Base-by-base conservation (phyloP, 2,888 invertebrate genomes). In the Metellina segmentata region DNA sequence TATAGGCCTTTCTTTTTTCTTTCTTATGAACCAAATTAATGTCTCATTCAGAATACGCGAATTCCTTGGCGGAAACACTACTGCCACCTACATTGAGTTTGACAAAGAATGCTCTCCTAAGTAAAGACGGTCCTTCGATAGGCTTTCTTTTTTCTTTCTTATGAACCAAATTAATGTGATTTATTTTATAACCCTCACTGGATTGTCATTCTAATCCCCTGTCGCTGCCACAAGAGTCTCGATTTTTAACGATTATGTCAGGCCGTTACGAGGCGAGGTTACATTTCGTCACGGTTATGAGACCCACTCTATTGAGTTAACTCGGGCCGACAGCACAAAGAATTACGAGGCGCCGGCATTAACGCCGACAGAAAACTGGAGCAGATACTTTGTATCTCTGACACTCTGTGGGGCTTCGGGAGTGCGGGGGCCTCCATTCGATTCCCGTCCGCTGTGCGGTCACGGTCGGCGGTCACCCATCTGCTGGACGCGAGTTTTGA, bases 391-490 rank as follows among this genome's bases (percentile, higher is more conserved):
- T 20, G 51, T 81, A 52, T n/a, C 78, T 79, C 78, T 79, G 49
- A 79, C 78, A 70, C 75, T 75, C 9, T 53, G 61, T 61, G 61
- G 34, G 53, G 85, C 48, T 71, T 82, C n/a, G 20, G 20, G 53
- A 52, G 61, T 61, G 48, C 19, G 85, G 70, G 52, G n/a, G 34
- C 34, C 11, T 16, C 81, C n/a, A 72, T 5, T 20, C 53, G 16
- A 61, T 16, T 51, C 71, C 53, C 11, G 74, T 72, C 75, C 49
- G 53, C 72, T 78, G 81, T 7, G 72, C 48, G 90, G 91, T 91
- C 91, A 91, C 83, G 91, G 79, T 91, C n/a, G 61, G 61, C 87
- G 82, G 78, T 49, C 87, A 87, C 91, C 91, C 87, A 77, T 86
- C 87, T 81, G 86, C 87, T 81, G 83, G 87, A 87, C 86, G 74